Conservation (phyloP, 2,797 vertebrate species). For the Triplophysa bombifrons region DNA sequence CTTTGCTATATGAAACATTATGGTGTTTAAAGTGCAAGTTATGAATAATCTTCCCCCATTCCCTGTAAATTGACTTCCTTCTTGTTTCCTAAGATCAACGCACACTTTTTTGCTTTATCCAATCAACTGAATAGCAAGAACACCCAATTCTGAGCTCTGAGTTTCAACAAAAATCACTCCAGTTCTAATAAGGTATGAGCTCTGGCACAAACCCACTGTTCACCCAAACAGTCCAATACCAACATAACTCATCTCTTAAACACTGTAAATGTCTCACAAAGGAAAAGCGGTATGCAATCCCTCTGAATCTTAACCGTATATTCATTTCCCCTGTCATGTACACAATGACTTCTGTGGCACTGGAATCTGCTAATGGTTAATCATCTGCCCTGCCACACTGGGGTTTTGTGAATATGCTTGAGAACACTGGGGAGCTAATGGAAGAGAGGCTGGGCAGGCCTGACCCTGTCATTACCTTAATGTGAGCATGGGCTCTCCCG, state of each 20-base stretch:
- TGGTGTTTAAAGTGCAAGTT: background rate
- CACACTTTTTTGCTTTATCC: background rate
- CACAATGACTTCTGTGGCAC: slow-evolving; percentile 39
- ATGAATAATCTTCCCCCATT: slow-evolving; percentile 7
- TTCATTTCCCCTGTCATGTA: slow-evolving; percentile 43
- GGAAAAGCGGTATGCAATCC: slow-evolving; percentile 30
- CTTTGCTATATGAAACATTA: background rate
- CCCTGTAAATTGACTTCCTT: background rate
- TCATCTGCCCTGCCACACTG: slow-evolving; percentile 68
- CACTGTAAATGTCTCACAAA: slow-evolving; percentile 18
- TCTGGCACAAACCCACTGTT: slow-evolving; percentile 4
- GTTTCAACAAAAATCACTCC: background rate
- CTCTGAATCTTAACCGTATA: slow-evolving; percentile 22
- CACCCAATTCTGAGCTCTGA: background rate
- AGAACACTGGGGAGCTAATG: slow-evolving; percentile 78
- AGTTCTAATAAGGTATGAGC: too few species aligned
- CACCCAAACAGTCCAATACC: background rate
- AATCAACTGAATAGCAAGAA: background rate
- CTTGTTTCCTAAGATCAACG: background rate
- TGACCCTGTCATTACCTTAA: slow-evolving; percentile 79
- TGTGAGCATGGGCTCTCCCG: slow-evolving; percentile 69
- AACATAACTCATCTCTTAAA: slow-evolving; percentile 17
- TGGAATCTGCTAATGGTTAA: slow-evolving; percentile 66
- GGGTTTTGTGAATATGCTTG: slow-evolving; percentile 71
- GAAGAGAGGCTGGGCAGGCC: slow-evolving; percentile 69